A percentile compares a stretch with the other conserved stretches of the same genome.
These are phyloP conservation scores for Ommatoiulus sabulosus DNA, from an alignment of 2,888 invertebrate species.

Conservation along the genomic window DNA sequence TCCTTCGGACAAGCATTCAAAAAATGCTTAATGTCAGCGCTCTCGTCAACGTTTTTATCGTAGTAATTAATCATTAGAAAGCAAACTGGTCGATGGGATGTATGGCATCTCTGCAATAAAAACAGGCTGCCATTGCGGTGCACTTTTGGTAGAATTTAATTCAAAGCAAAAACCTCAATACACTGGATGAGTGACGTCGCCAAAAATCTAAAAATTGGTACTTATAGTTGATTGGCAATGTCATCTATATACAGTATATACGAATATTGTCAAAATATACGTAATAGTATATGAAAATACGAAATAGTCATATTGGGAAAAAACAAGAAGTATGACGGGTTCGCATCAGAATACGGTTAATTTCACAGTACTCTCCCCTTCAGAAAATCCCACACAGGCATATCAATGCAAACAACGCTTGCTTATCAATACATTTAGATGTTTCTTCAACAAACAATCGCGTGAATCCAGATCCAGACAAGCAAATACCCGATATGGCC, in stretches of 20 bases:
- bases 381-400: neutral
- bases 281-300: too few relatives aligned
- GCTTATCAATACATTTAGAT: neutral
- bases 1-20: slow-evolving; percentile 1
- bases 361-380: too few relatives aligned
- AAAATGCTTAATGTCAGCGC: slow-evolving; percentile 45
- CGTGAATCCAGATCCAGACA: neutral
- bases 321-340: too few relatives aligned
- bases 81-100: slow-evolving; percentile 15
- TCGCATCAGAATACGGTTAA: too few relatives aligned
- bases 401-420: neutral
- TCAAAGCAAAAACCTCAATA: neutral
- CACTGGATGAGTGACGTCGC: neutral
- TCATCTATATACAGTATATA: too few relatives aligned
- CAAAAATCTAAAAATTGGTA: too few relatives aligned
- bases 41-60: slow-evolving; percentile 49
- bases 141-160: neutral
- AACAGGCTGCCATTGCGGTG: neutral
- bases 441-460: neutral
- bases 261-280: too few relatives aligned
- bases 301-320: too few relatives aligned
- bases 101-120: neutral
- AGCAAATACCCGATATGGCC: neutral
- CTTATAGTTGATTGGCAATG: too few relatives aligned
- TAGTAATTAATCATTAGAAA: slow-evolving; percentile 42